Evolutionary conservation across 2,113 vertebrate species (phyloP).

Genomic region (Atrichornis clamosus): DNA sequence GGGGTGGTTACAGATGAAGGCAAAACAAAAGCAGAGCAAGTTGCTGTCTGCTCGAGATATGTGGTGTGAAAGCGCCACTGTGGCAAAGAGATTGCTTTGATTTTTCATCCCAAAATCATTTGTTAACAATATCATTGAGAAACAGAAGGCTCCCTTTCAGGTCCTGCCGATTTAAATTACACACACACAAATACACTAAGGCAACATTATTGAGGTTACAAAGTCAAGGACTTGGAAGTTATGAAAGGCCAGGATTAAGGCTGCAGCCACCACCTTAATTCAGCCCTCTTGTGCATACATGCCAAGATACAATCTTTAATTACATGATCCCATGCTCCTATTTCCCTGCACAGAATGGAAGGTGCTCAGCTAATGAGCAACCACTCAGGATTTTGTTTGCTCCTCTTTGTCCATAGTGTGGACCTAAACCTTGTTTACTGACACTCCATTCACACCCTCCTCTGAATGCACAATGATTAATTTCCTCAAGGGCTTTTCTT

Average conservation of each 20-base stretch:
- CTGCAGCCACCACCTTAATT: constrained; percentile 4
- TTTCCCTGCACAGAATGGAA: not conserved
- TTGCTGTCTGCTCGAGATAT: constrained; percentile 38
- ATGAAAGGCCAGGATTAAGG: constrained; percentile 10
- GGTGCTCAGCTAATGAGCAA: constrained; percentile 24
- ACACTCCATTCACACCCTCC: not conserved
- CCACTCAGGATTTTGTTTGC: constrained; percentile 6
- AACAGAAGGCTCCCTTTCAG: not conserved
- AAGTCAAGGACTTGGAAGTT: constrained; percentile 11
- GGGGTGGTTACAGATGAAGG: constrained; percentile 29
- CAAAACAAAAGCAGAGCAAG: constrained; percentile 34
- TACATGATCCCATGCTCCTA: not conserved
- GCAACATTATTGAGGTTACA: not conserved
- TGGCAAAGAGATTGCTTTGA: constrained; percentile 46
- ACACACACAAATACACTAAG: not conserved
- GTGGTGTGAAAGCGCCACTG: constrained; percentile 13
- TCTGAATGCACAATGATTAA: not conserved
- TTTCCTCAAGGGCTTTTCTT: constrained; percentile 37
- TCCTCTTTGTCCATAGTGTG: not conserved
- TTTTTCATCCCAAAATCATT: constrained; percentile 43
- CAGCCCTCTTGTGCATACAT: not conserved
- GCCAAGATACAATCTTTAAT: constrained; percentile 60
- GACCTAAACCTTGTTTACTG: not conserved
- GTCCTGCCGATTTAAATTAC: not conserved
- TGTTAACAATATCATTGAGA: not conserved